phyloP scores from a whole-genome alignment of 2,113 vertebrate genomes.

The Epinephelus lanceolatus region DNA sequence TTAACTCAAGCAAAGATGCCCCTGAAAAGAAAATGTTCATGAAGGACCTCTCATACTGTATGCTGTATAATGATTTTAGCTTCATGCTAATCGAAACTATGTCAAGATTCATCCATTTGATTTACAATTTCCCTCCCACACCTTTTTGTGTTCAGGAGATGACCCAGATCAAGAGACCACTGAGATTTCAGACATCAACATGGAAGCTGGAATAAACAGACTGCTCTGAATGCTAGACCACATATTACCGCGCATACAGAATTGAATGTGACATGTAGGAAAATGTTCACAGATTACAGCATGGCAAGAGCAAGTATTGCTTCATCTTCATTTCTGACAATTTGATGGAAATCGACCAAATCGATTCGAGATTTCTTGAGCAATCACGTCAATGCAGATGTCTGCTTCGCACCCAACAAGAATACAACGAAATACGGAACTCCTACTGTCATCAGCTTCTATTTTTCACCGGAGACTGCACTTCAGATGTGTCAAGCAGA shows the following conservation, averaged over 20 bases:
- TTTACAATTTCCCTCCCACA: slow-evolving; percentile 1
- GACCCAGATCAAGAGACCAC: background rate
- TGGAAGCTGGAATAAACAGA: slow-evolving; percentile 23
- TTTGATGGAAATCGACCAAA: slow-evolving; percentile 55
- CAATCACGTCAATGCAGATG: slow-evolving; percentile 36
- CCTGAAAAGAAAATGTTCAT: background rate
- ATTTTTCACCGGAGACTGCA: slow-evolving; percentile 56
- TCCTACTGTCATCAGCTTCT: slow-evolving; percentile 55
- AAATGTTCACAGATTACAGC: slow-evolving; percentile 44
- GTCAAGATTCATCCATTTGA: slow-evolving; percentile 21
- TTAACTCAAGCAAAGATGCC: background rate
- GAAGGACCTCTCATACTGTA: background rate
- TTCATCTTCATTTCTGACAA: slow-evolving; percentile 52
- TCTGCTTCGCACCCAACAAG: slow-evolving; percentile 38
- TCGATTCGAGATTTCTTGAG: slow-evolving; percentile 44
- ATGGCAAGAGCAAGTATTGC: slow-evolving; percentile 43
- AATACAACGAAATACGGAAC: slow-evolving; percentile 45
- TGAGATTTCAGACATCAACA: slow-evolving; percentile 10
- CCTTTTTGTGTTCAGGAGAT: slow-evolving; percentile 6
- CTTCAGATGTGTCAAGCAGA: slow-evolving; percentile 74
- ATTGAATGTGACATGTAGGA: slow-evolving; percentile 46
- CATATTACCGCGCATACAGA: slow-evolving; percentile 7
- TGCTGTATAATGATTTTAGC: background rate
- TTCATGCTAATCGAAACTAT: background rate
- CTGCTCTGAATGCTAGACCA: slow-evolving; percentile 3